Evolutionary conservation across 64 coral and sea anemone species (phyloP).

Genomic region (Trachythela sp.): DNA sequence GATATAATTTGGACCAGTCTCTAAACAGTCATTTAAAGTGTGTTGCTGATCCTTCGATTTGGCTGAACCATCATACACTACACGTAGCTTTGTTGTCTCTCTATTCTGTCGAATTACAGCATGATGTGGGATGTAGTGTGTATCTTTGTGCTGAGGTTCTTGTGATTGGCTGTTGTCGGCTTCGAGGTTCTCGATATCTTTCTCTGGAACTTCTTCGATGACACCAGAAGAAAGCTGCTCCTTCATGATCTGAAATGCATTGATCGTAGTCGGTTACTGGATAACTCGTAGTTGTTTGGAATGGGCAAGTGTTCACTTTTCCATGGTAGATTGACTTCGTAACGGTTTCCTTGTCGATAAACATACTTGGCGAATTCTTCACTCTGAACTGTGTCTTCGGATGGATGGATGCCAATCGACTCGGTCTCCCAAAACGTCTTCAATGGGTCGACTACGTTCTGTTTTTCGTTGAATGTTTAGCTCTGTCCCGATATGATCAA

Average conservation of each 20-base stretch:
- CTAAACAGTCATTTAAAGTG: conserved; percentile 25
- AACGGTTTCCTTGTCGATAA: conserved; percentile 40
- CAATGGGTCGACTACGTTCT: conserved; percentile 36
- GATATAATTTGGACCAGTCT: neutral
- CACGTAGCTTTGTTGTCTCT: conserved; percentile 52
- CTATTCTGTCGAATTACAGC: conserved; percentile 48
- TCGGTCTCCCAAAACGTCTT: conserved; percentile 62
- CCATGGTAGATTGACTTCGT: conserved; percentile 54
- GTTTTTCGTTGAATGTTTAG: conserved; percentile 12
- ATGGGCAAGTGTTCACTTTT: conserved; percentile 40
- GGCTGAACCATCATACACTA: conserved; percentile 65
- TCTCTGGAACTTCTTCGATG: conserved; percentile 42
- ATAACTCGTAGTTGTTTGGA: conserved; percentile 45
- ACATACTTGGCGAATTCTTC: conserved; percentile 30
- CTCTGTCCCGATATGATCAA: conserved; percentile 47
- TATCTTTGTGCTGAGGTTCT: neutral
- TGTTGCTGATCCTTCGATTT: conserved; percentile 37
- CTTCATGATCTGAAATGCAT: conserved; percentile 58
- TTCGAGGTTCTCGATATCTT: neutral
- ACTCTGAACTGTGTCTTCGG: neutral
- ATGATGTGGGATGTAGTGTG: conserved; percentile 56
- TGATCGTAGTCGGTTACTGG: conserved; percentile 21
- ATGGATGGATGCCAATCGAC: conserved; percentile 30
- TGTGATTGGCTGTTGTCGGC: neutral
- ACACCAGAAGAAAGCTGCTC: conserved; percentile 61